Evolutionary conservation across 2,888 invertebrate species (phyloP).

Genomic region (Sinotaia quadrata): DNA sequence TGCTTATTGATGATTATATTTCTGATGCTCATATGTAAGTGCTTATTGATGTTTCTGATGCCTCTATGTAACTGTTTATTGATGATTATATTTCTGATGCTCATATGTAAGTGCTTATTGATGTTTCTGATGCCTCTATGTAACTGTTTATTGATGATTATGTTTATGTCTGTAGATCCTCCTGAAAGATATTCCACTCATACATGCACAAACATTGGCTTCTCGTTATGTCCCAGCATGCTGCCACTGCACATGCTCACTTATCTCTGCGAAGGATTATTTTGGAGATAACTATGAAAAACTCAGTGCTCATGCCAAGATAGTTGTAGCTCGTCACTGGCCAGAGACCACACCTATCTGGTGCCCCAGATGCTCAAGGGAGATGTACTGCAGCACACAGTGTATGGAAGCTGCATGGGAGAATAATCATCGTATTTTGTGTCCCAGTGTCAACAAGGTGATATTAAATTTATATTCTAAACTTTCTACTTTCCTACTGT

Average conservation of each 20-base stretch:
- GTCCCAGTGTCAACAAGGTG: constrained; percentile 71
- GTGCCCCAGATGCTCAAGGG: constrained; percentile 52
- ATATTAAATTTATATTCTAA: too few relatives aligned
- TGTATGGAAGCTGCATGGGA: constrained; percentile 77
- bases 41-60: too few relatives aligned
- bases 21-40: too few relatives aligned
- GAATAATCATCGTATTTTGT: constrained; percentile 84
- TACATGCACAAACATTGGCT: constrained; percentile 85
- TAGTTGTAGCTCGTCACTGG: constrained; percentile 49
- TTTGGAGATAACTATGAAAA: constrained; percentile 47
- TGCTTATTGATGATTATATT: too few relatives aligned
- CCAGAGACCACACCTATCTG: constrained; percentile 47
- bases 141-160: too few relatives aligned
- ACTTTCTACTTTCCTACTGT: too few relatives aligned
- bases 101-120: too few relatives aligned
- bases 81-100: too few relatives aligned
- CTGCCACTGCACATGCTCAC: constrained; percentile 89
- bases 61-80: too few relatives aligned
- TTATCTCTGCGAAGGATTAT: constrained; percentile 86
- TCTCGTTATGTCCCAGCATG: constrained; percentile 88
- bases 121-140: too few relatives aligned
- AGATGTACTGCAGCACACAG: constrained; percentile 74
- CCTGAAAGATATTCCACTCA: constrained; percentile 89
- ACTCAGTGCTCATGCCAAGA: constrained; percentile 38
- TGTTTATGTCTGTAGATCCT: too few relatives aligned